Percentiles rank a stretch among this genome's conserved stretches.
Evolutionary conservation across 1,140 invertebrate species (phyloP).

Genomic region (Pectinophora gossypiella): DNA sequence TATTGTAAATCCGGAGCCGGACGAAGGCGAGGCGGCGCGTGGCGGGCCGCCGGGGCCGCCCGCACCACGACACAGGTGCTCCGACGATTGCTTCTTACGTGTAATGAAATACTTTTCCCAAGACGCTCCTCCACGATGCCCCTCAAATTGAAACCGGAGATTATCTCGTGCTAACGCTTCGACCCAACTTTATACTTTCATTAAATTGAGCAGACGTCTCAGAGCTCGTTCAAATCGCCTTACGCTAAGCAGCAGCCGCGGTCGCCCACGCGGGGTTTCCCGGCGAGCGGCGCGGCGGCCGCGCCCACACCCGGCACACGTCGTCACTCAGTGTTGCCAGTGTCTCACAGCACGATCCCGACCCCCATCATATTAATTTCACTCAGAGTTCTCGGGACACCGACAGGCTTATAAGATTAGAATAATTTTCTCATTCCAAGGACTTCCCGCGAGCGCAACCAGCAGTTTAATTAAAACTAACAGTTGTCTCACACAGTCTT

Average conservation of each 20-base stretch:
- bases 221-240: conserved; percentile 31
- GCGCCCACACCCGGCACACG: no score
- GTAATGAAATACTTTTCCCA: conserved; percentile 64
- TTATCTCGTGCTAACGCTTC: conserved; percentile 51
- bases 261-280: no score
- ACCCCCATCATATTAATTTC: conserved; percentile 59
- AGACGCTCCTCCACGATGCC: conserved; percentile 38
- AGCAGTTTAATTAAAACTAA: conserved; percentile 75
- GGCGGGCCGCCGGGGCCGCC: no score
- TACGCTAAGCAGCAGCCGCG: conserved; percentile 9
- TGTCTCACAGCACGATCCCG: conserved; percentile 10
- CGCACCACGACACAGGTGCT: conserved; percentile 37
- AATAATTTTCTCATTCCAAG: conserved; percentile 70
- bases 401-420: conserved; percentile 71
- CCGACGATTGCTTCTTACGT: conserved; percentile 35
- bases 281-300: no score
- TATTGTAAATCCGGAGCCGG: neutral
- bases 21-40: neutral
- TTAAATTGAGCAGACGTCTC: conserved; percentile 42
- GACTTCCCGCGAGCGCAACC: conserved; percentile 61
- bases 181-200: conserved; percentile 51
- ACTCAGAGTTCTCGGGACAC: conserved; percentile 44
- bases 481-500: conserved; percentile 74
- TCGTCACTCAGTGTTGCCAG: no score
- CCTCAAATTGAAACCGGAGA: conserved; percentile 61